Conservation (phyloP, 2,888 invertebrate species). For the Zaprionus obscuricornis region DNA sequence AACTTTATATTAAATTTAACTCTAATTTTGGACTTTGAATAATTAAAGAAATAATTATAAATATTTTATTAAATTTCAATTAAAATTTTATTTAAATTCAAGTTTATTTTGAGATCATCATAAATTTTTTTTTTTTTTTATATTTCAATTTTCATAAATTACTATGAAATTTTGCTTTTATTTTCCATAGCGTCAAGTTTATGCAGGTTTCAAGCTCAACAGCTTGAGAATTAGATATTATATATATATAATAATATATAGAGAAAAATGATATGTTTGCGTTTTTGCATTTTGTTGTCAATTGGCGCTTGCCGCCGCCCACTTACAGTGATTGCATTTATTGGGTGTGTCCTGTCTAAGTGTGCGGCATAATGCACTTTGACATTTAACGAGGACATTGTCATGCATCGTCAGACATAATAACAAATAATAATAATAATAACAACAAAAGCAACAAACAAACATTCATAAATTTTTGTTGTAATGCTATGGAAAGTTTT, state of each 20-base stretch:
- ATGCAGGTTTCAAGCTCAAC: not conserved
- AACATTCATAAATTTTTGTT: conserved; percentile 40
- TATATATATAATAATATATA: not conserved
- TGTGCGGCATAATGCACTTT: conserved; percentile 27
- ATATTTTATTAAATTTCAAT: no score
- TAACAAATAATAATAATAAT: conserved; percentile 5
- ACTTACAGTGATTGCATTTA: no score
- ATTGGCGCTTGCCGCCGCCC: not conserved
- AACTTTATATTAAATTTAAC: no score
- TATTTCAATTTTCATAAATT: no score
- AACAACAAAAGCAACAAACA: no score
- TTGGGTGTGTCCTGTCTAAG: not conserved
- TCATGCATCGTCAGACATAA: conserved; percentile 24
- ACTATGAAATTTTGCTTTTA: conserved; percentile 12
- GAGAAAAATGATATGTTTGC: not conserved
- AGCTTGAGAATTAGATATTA: not conserved
- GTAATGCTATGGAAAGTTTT: conserved; percentile 45
- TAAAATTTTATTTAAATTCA: no score
- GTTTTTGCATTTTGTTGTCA: conserved; percentile 9
- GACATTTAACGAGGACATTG: conserved; percentile 12
- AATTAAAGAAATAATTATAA: no score
- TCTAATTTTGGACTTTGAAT: no score
- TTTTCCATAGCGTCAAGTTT: conserved; percentile 26
- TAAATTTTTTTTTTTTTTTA: conserved; percentile 1
- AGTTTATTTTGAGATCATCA: no score